These are phyloP conservation scores for Chaenodraco wilsoni DNA, from an alignment of 2,797 vertebrate species.

Conservation along the genomic window DNA sequence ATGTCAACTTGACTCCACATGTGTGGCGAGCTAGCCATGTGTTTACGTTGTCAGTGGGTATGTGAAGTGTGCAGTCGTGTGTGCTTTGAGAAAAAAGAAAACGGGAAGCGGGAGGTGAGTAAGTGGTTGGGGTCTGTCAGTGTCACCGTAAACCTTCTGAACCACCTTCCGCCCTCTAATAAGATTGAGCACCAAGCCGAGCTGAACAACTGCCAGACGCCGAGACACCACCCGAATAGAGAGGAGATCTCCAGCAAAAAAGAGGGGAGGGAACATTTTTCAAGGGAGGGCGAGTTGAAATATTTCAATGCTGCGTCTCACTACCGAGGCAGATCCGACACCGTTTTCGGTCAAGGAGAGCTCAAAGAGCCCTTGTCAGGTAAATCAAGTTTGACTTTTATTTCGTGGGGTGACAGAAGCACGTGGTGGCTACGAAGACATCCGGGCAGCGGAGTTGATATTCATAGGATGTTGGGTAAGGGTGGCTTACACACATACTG, in stretches of 20 bases:
- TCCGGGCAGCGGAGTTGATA: conserved; percentile 57
- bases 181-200: conserved; percentile 74
- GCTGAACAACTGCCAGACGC: conserved; percentile 75
- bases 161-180: conserved; percentile 74
- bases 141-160: conserved; percentile 68
- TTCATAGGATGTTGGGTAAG: conserved; percentile 37
- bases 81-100: conserved; percentile 18
- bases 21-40: conserved; percentile 31
- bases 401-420: conserved; percentile 76
- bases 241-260: conserved; percentile 48
- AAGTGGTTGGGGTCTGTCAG: conserved; percentile 57
- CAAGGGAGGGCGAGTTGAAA: conserved; percentile 43
- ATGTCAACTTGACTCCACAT: conserved; percentile 52
- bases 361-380: conserved; percentile 77
- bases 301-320: conserved; percentile 50
- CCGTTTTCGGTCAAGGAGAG: conserved; percentile 75
- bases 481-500: conserved; percentile 10
- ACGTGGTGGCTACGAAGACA: conserved; percentile 60
- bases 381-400: conserved; percentile 84
- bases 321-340: conserved; percentile 31
- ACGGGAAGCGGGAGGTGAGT: conserved; percentile 10
- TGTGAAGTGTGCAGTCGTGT: conserved; percentile 47
- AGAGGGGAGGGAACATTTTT: conserved; percentile 22
- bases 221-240: conserved; percentile 65
- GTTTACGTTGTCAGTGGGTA: conserved; percentile 37